Conservation (phyloP, 2,113 vertebrate genomes). For the Phalacrocorax aristotelis region DNA sequence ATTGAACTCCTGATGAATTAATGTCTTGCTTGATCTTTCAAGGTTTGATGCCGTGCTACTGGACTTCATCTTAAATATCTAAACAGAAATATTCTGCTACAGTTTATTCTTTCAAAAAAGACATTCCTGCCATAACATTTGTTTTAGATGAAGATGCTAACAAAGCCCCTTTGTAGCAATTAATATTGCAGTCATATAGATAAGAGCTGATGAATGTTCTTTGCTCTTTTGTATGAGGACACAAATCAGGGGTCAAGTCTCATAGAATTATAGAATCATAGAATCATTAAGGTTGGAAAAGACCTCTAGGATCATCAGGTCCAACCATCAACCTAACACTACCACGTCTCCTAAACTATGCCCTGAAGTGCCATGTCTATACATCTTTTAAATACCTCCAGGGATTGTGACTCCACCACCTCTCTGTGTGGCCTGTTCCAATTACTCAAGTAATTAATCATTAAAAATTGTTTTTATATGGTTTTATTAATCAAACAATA, state of each 20-base stretch:
- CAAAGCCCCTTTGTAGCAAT: not conserved
- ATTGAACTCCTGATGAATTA: not conserved
- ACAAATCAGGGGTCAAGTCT: not conserved
- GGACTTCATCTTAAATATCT: not conserved
- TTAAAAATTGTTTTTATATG: too few relatives aligned
- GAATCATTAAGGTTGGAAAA: too few relatives aligned
- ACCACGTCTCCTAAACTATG: too few relatives aligned
- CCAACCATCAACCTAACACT: too few relatives aligned
- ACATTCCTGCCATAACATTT: not conserved
- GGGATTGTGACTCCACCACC: too few relatives aligned
- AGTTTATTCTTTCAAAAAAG: not conserved
- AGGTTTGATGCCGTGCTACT: fast-evolving
- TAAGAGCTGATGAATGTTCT: not conserved
- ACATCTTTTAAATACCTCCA: too few relatives aligned
- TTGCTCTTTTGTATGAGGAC: not conserved
- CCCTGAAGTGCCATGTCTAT: too few relatives aligned
- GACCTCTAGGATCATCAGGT: too few relatives aligned
- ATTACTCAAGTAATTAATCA: not conserved
- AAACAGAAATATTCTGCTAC: not conserved
- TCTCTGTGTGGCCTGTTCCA: too few relatives aligned
- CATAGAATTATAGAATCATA: too few relatives aligned
- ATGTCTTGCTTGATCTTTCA: not conserved
- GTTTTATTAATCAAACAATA: too few relatives aligned
- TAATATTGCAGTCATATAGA: not conserved
- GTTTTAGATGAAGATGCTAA: not conserved